These are phyloP conservation scores for Quiscalus mexicanus DNA, from an alignment of 2,113 vertebrate genomes.

Conservation along the genomic window DNA sequence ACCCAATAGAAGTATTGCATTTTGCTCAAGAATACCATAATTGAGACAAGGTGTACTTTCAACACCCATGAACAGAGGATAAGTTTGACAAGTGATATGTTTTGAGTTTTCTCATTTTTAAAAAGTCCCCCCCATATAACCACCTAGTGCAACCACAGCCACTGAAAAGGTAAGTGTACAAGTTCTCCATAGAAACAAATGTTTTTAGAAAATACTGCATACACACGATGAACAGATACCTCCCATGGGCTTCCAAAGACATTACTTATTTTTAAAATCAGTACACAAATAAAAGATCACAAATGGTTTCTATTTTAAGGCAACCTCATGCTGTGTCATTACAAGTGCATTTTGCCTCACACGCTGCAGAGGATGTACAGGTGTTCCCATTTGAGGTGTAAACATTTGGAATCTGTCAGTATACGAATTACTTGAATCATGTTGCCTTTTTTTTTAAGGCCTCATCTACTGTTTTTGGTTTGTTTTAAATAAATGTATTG, in stretches of 20 bases:
- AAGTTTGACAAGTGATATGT: not conserved
- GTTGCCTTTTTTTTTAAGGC: not conserved
- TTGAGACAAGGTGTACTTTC: not conserved
- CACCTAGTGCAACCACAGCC: not conserved
- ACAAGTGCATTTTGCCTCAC: not conserved
- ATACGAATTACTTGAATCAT: not conserved
- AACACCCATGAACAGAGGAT: not conserved
- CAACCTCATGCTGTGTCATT: not conserved
- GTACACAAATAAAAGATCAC: not conserved
- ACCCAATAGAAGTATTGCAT: too few species aligned
- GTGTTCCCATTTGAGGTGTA: not conserved
- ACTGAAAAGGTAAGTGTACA: not conserved
- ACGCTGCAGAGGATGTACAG: not conserved
- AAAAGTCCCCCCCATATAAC: not conserved
- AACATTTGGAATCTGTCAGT: not conserved
- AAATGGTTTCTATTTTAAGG: slow-evolving; percentile 17
- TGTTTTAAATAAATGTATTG: not conserved
- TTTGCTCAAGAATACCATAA: not conserved
- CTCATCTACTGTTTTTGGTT: slow-evolving; percentile 6
- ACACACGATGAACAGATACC: not conserved
- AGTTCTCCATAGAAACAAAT: slow-evolving; percentile 4
- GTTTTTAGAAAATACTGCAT: slow-evolving; percentile 38
- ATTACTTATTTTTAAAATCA: slow-evolving; percentile 16
- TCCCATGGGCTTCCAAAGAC: not conserved
- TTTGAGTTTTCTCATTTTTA: not conserved